phyloP scores from a whole-genome alignment of 1,140 invertebrate species.

The Samia ricini region DNA sequence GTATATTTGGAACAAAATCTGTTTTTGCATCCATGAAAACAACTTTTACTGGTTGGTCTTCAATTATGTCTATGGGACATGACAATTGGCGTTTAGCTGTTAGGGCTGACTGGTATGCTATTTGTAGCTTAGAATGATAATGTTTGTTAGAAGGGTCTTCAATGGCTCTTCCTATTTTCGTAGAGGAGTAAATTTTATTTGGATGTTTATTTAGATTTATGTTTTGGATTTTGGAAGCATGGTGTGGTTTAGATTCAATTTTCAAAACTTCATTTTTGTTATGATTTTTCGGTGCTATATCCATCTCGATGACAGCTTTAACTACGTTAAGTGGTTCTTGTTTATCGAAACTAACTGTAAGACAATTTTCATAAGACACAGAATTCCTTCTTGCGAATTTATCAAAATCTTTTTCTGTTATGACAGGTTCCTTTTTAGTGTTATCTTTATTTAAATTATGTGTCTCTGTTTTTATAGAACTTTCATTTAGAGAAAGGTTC shows the following conservation, averaged over 20 bases:
- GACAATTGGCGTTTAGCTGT: slow-evolving; percentile 60
- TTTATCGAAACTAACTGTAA: slow-evolving; percentile 60
- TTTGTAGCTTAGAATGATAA: slow-evolving; percentile 65
- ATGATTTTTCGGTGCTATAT: slow-evolving; percentile 43
- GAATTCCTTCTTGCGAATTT: slow-evolving; percentile 73
- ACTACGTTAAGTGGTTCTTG: slow-evolving; percentile 57
- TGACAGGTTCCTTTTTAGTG: slow-evolving; percentile 37
- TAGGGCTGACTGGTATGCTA: slow-evolving; percentile 61
- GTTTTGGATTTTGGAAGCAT: slow-evolving; percentile 39
- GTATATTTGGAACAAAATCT: slow-evolving; percentile 41
- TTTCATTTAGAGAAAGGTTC: slow-evolving; percentile 31
- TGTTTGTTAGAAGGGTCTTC: slow-evolving; percentile 51
- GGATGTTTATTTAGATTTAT: slow-evolving; percentile 32
- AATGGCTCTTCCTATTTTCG: slow-evolving; percentile 29
- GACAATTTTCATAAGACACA: slow-evolving; percentile 59
- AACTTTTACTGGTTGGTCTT: slow-evolving; percentile 69
- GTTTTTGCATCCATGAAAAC: slow-evolving; percentile 53
- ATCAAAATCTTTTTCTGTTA: slow-evolving; percentile 73
- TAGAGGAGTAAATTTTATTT: slow-evolving; percentile 35
- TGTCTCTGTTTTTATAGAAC: slow-evolving; percentile 10
- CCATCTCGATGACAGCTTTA: slow-evolving; percentile 55
- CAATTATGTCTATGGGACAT: slow-evolving; percentile 57
- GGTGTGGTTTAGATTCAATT: slow-evolving; percentile 47
- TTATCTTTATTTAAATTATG: slow-evolving; percentile 14
- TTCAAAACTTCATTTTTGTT: slow-evolving; percentile 49